Base-by-base conservation (phyloP, 2,797 vertebrate genomes). In the Rousettus madagascariensis region DNA sequence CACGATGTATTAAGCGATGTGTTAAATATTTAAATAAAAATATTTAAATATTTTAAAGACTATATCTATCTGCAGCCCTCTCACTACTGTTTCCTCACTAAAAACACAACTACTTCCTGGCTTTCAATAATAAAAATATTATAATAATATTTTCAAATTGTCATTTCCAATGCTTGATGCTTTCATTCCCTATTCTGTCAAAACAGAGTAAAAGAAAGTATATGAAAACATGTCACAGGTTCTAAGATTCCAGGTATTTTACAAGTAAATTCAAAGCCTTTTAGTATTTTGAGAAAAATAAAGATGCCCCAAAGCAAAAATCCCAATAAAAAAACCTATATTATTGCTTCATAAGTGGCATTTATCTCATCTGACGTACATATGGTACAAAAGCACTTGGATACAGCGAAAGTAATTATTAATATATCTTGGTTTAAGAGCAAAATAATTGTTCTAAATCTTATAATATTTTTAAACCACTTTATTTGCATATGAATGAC, bases 191-290 rank as follows among this genome's bases (percentile, higher is more conserved):
- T 63, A 89, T 89, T 90, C 53, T 91, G 51, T 24, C 28, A 92
- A 91, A 68, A 65, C 3, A 28, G 13, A 16, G 5, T 61, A 28
- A 79, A 75, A 68, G 5, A 19, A 94, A 89, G 26, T 43, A 30
- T 53, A n/a, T 41, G 30, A 95, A 91, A 89, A 80, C 4, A 84
- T 68, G 33, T 24, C 38, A 22, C 22, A 53, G 6, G 26, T 49
- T 43, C 38, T 46, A 78, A 89, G 61, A 61, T 22, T 36, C 36
- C 6, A 72, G 15, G 2, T 63, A 86, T n/a, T 77, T 91, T 66
- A 84, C 30, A 83, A 88, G 72, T 57, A 96, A 94, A 88, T 36
- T 68, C 43, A 85, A 94, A 80, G 16, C 4, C 57, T 10, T 93
- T 82, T 10, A 9, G 16, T 55, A 51, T n/a, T 65, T 90, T 66